These are phyloP conservation scores for Sebastes hubbsi DNA, from an alignment of 2,797 vertebrate genomes.

Conservation along the genomic window DNA sequence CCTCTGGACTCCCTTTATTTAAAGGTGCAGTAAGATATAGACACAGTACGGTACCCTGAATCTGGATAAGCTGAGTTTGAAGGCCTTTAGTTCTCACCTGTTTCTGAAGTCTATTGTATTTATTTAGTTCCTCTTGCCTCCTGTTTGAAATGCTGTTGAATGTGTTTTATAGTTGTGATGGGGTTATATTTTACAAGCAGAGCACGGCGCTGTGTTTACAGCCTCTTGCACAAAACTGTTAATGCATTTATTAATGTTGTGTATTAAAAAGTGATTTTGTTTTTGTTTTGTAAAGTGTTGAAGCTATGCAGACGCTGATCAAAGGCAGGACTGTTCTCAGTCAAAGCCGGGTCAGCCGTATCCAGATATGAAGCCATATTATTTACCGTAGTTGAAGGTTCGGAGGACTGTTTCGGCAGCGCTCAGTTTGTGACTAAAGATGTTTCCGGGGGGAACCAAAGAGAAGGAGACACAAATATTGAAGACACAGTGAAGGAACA, in stretches of 20 bases:
- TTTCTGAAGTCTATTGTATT: constrained; percentile 44
- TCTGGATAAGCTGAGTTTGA: constrained; percentile 24
- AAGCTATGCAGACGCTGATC: constrained; percentile 57
- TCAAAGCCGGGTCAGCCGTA: constrained; percentile 12
- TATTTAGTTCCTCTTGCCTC: constrained; percentile 28
- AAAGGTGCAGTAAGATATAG: background rate
- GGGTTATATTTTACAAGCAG: background rate
- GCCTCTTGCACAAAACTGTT: constrained; percentile 47
- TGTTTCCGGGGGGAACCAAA: constrained; percentile 51
- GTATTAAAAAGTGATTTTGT: constrained; percentile 6
- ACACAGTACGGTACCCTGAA: constrained; percentile 19
- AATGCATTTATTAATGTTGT: constrained; percentile 27
- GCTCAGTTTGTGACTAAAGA: constrained; percentile 14
- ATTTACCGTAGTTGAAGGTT: constrained; percentile 35
- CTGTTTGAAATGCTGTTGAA: constrained; percentile 44
- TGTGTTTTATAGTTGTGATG: constrained; percentile 35
- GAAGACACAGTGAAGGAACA: constrained; percentile 45
- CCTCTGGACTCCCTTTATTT: constrained; percentile 4
- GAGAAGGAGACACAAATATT: constrained; percentile 30
- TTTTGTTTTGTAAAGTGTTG: constrained; percentile 35
- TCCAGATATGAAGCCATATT: constrained; percentile 63
- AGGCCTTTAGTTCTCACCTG: constrained; percentile 4
- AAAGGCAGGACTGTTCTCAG: constrained; percentile 22
- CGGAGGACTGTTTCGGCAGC: background rate
- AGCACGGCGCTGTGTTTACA: constrained; percentile 30